Evolutionary conservation across 92 coral and sea anemone species (phyloP), one percentile per base, ranked within the genome.

Genomic region (Porites divaricata): DNA sequence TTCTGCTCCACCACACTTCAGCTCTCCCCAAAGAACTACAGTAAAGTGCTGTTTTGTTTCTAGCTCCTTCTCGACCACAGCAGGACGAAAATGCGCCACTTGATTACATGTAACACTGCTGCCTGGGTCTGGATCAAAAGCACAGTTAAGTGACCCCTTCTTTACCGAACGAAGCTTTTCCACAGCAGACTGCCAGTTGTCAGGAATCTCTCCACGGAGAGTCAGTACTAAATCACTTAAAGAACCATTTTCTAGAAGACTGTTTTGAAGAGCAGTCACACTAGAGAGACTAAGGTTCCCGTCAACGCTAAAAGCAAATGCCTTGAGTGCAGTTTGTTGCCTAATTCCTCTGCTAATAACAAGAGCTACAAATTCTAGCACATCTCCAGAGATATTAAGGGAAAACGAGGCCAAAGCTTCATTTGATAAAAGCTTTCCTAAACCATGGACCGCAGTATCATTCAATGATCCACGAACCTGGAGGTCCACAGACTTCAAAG

Each of bases 121-220:
- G 10, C 12, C 8, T 11, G 28, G 11, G 16, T 26, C 41, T 76
- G 83, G 83, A 51, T 50, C 12, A 41, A 79, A 17, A 23, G 49
- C 9, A 14, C 22, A 23, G 2, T 9, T 19, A 14, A 2, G 1
- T 9, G 4, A 8, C 0, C 9, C 1, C 54, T 79, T 79, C 15
- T 50, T 66, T 51, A 17, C 25, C 10, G 25, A n/a, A 2, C 50
- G 8, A 13, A 51, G 10, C 9, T 24, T 79, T 48, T 56, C n/a
- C 23, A 19, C 17, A 64, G 66, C 8, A 67, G 62, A 49, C 11
- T 5, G 65, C 75, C 83, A 79, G 52, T 67, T 66, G 23, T 23
- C 9, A 24, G 83, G 83, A 7, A 68, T 23, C 61, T 67, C 65
- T 0, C 83, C 75, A 79, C 25, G 67, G 49, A 79, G 26, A 22